Percentiles rank a stretch among this genome's conserved stretches.
Evolutionary conservation across 2,797 vertebrate species (phyloP).

Genomic region (Lerista edwardsae): DNA sequence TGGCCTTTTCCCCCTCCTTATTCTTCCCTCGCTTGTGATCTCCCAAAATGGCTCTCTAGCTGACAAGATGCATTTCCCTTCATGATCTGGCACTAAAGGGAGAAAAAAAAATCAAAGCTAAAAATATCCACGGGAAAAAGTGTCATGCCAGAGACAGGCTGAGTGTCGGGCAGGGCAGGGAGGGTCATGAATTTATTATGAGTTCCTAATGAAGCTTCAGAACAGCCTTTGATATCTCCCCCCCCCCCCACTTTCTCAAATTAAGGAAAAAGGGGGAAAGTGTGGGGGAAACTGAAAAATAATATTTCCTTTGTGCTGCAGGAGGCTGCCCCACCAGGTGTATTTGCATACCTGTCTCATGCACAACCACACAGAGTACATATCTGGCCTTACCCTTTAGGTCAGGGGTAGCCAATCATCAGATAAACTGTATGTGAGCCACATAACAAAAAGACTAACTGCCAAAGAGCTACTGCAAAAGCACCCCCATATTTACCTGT

Average conservation of each 20-base stretch:
- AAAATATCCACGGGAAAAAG: slow-evolving; percentile 64
- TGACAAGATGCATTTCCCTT: slow-evolving; percentile 52
- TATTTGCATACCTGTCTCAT: slow-evolving; percentile 63
- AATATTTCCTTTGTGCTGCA: slow-evolving; percentile 64
- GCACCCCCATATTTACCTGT: too few relatives aligned
- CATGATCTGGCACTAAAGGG: slow-evolving; percentile 36
- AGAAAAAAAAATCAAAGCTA: slow-evolving; percentile 63
- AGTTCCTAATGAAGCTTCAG: slow-evolving; percentile 40
- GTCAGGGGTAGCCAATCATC: too few relatives aligned
- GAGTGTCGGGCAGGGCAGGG: slow-evolving; percentile 48
- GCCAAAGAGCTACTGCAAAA: too few relatives aligned
- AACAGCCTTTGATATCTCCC: slow-evolving; percentile 57
- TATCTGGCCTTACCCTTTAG: slow-evolving; percentile 10
- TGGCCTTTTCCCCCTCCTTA: background rate
- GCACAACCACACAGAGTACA: slow-evolving; percentile 23
- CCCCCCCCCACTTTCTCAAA: slow-evolving; percentile 49
- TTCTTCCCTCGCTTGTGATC: slow-evolving; percentile 34
- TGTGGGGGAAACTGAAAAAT: background rate
- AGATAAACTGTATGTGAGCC: too few relatives aligned
- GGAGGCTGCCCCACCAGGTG: slow-evolving; percentile 66
- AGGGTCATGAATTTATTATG: slow-evolving; percentile 51
- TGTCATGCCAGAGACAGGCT: slow-evolving; percentile 52
- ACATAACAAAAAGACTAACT: too few relatives aligned
- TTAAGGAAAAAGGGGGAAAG: slow-evolving; percentile 35
- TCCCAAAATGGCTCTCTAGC: slow-evolving; percentile 57